Percentiles rank a stretch among this genome's conserved stretches.
Evolutionary conservation across 1,140 invertebrate genomes (phyloP).

Genomic region (Dendroctonus valens): DNA sequence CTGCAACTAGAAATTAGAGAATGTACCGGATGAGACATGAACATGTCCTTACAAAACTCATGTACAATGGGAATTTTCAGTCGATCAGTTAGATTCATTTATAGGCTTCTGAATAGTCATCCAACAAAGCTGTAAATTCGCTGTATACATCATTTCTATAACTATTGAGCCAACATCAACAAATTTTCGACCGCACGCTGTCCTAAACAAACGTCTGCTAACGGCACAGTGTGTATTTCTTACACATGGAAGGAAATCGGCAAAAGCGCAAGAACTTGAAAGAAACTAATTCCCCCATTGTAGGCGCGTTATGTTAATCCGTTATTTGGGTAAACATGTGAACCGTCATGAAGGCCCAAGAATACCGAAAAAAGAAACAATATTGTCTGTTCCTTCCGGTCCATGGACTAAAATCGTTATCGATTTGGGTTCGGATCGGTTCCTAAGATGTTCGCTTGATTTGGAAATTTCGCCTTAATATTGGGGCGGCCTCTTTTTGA

Average conservation of each 20-base stretch:
- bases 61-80: too few relatives aligned
- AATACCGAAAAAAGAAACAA: slow-evolving; percentile 17
- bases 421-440: slow-evolving; percentile 4
- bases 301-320: slow-evolving; percentile 21
- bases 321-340: slow-evolving; percentile 26
- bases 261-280: slow-evolving; percentile 21
- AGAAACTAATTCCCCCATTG: slow-evolving; percentile 16
- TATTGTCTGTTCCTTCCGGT: slow-evolving; percentile 22
- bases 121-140: too few relatives aligned
- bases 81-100: too few relatives aligned
- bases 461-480: slow-evolving; percentile 12
- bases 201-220: slow-evolving; percentile 13
- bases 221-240: slow-evolving; percentile 24
- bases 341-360: slow-evolving; percentile 11
- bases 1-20: too few relatives aligned
- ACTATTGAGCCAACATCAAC: neutral
- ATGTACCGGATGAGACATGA: too few relatives aligned
- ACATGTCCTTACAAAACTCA: too few relatives aligned
- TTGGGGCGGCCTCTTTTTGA: slow-evolving; percentile 6
- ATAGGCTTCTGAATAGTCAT: too few relatives aligned
- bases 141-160: too few relatives aligned
- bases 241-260: slow-evolving; percentile 19
- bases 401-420: slow-evolving; percentile 1
- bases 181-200: slow-evolving; percentile 4
- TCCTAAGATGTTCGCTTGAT: slow-evolving; percentile 22